Base-by-base conservation (phyloP, 2,797 vertebrate genomes). In the Acanthiza pusilla region DNA sequence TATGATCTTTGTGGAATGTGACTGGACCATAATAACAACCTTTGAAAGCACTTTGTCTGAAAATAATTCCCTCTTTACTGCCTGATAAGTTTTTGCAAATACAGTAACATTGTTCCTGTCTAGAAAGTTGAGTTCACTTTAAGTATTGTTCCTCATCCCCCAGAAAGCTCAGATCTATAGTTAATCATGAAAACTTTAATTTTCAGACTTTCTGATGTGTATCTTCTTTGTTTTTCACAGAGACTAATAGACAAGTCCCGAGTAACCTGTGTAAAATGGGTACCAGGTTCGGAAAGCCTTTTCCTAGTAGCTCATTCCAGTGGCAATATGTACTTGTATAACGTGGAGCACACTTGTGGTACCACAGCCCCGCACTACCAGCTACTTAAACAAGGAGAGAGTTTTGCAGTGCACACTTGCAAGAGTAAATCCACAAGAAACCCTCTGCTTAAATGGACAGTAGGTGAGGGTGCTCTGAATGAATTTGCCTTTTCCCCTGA, bases 221-320 rank as follows among this genome's bases (percentile, higher is more conserved):
- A 72, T 96, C 95, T 96, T 98, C 97, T 97, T 97, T 97, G 97
- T 98, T 97, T 96, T 97, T 97, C 97, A 97, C 97, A 99, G 99
- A 99, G 99, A 98, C 98, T 99, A 97, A 99, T 99, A 98, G 99
- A 99, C 98, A 99, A 99, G 98, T 99, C 99, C 91, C 98, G 99
- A 96, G 99, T 99, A 92, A 99, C 99, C 74, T 99, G 99, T 95
- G 99, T 99, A 97, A 99, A 98, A 98, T 99, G 99, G 99, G 99
- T 99, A 15, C 99, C 99, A 22, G 99, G 99, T 95, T 99, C 99
- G 36, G 99, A 99, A 98, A 99, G 98, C 96, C 99, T 99, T 94
- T 99, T 99, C 97, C 98, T 99, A 92, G 99, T 99, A 91, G 99
- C 99, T 91, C 99, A 99, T 96, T 98, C 99, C 93, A 99, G 99